A percentile compares a stretch with the other conserved stretches of the same genome.
These are phyloP conservation scores for Aphelenchoides avenae DNA, from an alignment of 1,140 invertebrate species.

Conservation along the genomic window DNA sequence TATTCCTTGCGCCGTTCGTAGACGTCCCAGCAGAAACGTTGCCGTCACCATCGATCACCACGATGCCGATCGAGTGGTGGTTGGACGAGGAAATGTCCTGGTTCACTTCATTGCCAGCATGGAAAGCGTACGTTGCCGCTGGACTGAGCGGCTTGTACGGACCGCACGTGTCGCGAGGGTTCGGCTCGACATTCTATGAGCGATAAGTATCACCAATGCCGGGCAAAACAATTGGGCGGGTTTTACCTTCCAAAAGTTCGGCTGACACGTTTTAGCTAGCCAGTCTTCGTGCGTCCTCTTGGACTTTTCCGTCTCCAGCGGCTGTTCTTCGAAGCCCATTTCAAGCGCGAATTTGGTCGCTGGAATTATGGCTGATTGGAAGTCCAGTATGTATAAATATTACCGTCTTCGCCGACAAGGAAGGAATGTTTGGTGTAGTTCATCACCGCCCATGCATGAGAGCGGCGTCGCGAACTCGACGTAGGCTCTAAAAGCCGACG, in stretches of 20 bases:
- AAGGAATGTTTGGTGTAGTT: conserved; percentile 85
- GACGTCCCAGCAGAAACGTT: conserved; percentile 85
- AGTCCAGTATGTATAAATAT: too few species aligned
- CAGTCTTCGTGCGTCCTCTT: conserved; percentile 71
- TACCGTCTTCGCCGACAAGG: conserved; percentile 74
- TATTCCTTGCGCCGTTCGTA: conserved; percentile 86
- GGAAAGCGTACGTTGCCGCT: too few species aligned
- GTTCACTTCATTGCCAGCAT: too few species aligned
- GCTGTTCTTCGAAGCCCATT: conserved; percentile 81
- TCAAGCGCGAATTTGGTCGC: conserved; percentile 81
- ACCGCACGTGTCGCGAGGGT: conserved; percentile 77
- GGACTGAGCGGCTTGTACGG: conserved; percentile 71
- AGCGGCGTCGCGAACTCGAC: conserved; percentile 79
- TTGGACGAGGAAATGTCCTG: too few species aligned
- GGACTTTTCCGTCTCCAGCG: conserved; percentile 73
- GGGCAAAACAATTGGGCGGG: conserved; percentile 2
- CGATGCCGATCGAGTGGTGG: conserved; percentile 95
- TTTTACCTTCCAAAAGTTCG: conserved; percentile 86
- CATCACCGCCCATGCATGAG: conserved; percentile 83
- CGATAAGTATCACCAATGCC: conserved; percentile 24
- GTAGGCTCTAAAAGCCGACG: conserved; percentile 66
- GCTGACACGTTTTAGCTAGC: conserved; percentile 79
- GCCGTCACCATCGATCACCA: conserved; percentile 76
- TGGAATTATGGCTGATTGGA: conserved; percentile 29
- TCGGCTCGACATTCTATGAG: conserved; percentile 82